Conservation (phyloP, 1,140 invertebrate genomes). For the Drosophila simulans region DNA sequence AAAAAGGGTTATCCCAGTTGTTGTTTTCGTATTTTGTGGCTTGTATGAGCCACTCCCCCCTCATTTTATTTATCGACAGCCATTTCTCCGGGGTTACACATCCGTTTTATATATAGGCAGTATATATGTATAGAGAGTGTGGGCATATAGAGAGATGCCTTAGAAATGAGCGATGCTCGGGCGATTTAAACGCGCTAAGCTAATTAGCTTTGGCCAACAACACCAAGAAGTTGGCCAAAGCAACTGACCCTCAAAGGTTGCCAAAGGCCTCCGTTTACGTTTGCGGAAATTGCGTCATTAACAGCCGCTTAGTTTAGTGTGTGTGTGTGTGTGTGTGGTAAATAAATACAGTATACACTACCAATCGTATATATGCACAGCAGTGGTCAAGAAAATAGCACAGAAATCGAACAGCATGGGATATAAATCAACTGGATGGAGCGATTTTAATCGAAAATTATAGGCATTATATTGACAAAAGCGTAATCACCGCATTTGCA, state of each 20-base stretch:
- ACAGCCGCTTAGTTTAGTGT: slow-evolving; percentile 42
- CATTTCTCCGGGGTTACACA: slow-evolving; percentile 14
- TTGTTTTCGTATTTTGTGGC: slow-evolving; percentile 33
- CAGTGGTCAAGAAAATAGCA: neutral
- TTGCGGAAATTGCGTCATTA: slow-evolving; percentile 63
- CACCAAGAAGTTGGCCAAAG: slow-evolving; percentile 31
- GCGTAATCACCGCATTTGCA: neutral
- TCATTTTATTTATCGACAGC: slow-evolving; percentile 48
- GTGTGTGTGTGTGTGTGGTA: slow-evolving; percentile 5
- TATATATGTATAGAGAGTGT: neutral
- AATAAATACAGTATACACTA: slow-evolving; percentile 4
- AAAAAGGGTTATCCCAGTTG: slow-evolving; percentile 34
- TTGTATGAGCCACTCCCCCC: slow-evolving; percentile 9
- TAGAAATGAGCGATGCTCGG: slow-evolving; percentile 45
- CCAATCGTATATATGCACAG: neutral
- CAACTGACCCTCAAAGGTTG: slow-evolving; percentile 45
- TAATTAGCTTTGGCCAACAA: slow-evolving; percentile 43
- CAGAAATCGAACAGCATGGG: neutral
- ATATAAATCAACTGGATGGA: too few relatives aligned
- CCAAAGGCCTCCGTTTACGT: slow-evolving; percentile 22
- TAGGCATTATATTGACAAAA: too few relatives aligned
- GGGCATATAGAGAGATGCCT: slow-evolving; percentile 20
- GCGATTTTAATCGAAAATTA: too few relatives aligned
- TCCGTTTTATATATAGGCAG: neutral
- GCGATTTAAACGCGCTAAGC: slow-evolving; percentile 55